Base-by-base conservation (phyloP, 2,797 vertebrate species). In the Sebastes reedi region DNA sequence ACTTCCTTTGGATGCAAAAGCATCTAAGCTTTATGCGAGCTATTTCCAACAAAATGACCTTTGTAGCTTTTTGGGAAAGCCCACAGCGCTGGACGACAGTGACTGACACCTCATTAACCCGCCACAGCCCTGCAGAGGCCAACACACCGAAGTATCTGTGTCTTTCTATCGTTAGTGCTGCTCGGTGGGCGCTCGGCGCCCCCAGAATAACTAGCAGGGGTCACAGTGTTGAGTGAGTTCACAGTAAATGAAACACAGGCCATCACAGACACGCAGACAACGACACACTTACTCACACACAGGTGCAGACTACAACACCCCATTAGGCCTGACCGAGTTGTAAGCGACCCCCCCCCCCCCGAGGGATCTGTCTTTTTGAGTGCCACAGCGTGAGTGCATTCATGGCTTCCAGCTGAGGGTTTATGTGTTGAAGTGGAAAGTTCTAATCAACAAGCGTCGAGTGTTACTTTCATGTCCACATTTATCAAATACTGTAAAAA, bases 61-160 rank as follows among this genome's bases (percentile, higher is more conserved):
- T 62, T 83, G 42, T 61, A 60, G 58, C 58, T 25, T 77, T 81
- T 60, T 39, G 67, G 12, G 54, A 84, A 34, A 34, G 34, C 20
- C 20, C 58, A 13, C 56, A 78, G 52, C 12, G 7, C 46, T 22
- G 8, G 59, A 75, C 25, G 9, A 34, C 22, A 62, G 18, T 66
- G 73, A 80, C 65, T 73, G 54, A 84, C 78, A 80, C 68, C 87
- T 88, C 80, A 74, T 90, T 87, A 90, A 83, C 84, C 80, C 55
- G 4, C 80, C 30, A 6, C 58, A 55, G 16, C 39, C 7, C 27
- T 29, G 27, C 34, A 77, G 67, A 54, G 74, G 67, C 64, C 72
- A 73, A 72, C 42, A 67, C 68, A 65, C 54, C 32, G 27, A 64
- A 22, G 58, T 82, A 89, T 92, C 88, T 12, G 29, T 89, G 85